Conservation (phyloP, 2,113 vertebrate genomes). For the Plecotus auritus region DNA sequence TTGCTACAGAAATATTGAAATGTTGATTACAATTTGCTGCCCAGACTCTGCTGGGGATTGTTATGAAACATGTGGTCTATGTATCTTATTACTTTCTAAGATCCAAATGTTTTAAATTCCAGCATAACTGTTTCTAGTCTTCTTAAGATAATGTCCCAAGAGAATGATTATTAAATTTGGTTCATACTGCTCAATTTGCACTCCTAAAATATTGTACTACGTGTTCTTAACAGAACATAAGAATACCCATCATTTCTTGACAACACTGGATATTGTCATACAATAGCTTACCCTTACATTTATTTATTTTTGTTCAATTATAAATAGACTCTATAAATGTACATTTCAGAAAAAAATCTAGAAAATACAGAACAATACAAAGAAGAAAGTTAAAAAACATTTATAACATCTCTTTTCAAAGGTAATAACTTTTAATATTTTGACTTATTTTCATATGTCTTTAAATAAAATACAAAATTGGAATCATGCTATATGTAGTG, state of each 20-base stretch:
- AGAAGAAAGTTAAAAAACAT: background rate
- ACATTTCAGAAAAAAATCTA: background rate
- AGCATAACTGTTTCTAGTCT: background rate
- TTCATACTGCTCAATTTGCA: background rate
- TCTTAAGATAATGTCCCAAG: background rate
- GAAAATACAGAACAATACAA: background rate
- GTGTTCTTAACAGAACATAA: background rate
- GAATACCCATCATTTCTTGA: background rate
- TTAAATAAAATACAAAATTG: background rate
- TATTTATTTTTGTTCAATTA: background rate
- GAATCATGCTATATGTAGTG: background rate
- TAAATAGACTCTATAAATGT: background rate
- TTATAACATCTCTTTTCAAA: background rate
- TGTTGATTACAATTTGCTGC: background rate
- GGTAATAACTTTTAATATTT: background rate
- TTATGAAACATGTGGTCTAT: background rate
- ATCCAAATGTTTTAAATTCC: background rate
- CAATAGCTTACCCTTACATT: background rate
- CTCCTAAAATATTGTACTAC: background rate
- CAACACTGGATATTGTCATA: background rate
- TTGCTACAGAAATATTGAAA: background rate
- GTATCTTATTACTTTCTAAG: slow-evolving; percentile 19
- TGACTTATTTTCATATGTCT: background rate
- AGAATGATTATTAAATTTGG: background rate
- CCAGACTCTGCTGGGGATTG: background rate